Conservation (phyloP, 2,113 vertebrate genomes). For the Sciurus niger region DNA sequence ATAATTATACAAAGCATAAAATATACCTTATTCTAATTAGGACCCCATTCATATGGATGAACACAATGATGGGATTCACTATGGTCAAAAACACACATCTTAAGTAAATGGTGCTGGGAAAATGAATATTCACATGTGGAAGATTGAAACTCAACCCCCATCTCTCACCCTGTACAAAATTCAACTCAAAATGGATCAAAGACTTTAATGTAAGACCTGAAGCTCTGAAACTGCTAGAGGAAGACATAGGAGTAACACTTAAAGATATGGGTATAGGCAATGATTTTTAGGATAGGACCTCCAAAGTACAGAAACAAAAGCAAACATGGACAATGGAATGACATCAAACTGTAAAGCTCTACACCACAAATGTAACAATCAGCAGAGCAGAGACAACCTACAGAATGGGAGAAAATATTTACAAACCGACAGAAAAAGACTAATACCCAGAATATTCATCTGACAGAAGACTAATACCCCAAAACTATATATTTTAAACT, state of each 20-base stretch:
- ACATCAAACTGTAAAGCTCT: background rate
- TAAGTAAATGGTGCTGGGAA: background rate
- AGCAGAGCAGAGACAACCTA: background rate
- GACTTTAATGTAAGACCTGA: background rate
- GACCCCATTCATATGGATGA: too few species aligned
- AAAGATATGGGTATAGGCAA: background rate
- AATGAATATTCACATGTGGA: too few species aligned
- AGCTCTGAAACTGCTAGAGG: background rate
- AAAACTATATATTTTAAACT: too few species aligned
- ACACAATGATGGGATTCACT: too few species aligned
- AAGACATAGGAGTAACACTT: background rate
- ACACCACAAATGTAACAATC: background rate
- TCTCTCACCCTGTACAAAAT: background rate
- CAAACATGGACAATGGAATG: background rate
- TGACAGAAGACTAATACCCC: background rate
- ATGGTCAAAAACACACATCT: background rate
- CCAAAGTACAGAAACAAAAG: background rate
- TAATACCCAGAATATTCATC: background rate
- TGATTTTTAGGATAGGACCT: background rate
- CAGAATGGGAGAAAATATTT: background rate
- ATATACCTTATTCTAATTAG: too few species aligned
- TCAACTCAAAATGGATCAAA: background rate
- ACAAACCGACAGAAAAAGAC: background rate
- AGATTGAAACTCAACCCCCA: too few species aligned
- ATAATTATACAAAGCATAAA: too few species aligned